phyloP scores from a whole-genome alignment of 2,113 vertebrate species.

The Odocoileus hemionus region DNA sequence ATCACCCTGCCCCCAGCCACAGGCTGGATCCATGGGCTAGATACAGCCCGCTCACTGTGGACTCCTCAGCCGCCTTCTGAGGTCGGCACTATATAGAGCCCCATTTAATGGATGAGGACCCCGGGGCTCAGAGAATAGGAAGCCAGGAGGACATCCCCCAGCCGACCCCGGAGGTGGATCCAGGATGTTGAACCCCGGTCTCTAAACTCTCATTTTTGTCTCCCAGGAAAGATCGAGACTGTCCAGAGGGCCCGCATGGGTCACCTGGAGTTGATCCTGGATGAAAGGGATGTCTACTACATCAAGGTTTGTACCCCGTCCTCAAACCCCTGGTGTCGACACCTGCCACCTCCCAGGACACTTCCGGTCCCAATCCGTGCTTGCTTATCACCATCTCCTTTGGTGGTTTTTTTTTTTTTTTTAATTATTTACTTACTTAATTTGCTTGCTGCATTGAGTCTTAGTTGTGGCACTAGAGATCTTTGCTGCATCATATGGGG shows the following conservation, averaged over 20 bases:
- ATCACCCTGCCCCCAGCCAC: rapidly evolving
- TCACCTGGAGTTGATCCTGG: slow-evolving; percentile 84
- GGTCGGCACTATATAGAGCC: background rate
- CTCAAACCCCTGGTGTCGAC: background rate
- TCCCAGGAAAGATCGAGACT: slow-evolving; percentile 83
- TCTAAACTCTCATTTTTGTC: background rate
- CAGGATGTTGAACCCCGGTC: background rate
- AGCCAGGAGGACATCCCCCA: rapidly evolving
- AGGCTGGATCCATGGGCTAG: background rate
- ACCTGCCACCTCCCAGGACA: background rate
- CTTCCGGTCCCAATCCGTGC: background rate
- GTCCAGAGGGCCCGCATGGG: slow-evolving; percentile 75
- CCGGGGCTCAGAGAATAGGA: background rate
- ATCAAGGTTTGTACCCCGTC: slow-evolving; percentile 78
- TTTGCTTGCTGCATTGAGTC: background rate
- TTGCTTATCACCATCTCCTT: background rate
- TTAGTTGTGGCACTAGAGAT: background rate
- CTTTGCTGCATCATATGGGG: background rate
- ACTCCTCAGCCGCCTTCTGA: background rate
- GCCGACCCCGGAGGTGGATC: rapidly evolving
- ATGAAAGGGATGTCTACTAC: slow-evolving; percentile 82
- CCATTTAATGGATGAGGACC: rapidly evolving
- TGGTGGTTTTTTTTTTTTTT: background rate
- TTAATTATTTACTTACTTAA: background rate
- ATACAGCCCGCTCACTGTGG: background rate